Evolutionary conservation across 2,113 vertebrate species (phyloP), one percentile per base, ranked within the genome.

Genomic region (Thunnus maccoyii): DNA sequence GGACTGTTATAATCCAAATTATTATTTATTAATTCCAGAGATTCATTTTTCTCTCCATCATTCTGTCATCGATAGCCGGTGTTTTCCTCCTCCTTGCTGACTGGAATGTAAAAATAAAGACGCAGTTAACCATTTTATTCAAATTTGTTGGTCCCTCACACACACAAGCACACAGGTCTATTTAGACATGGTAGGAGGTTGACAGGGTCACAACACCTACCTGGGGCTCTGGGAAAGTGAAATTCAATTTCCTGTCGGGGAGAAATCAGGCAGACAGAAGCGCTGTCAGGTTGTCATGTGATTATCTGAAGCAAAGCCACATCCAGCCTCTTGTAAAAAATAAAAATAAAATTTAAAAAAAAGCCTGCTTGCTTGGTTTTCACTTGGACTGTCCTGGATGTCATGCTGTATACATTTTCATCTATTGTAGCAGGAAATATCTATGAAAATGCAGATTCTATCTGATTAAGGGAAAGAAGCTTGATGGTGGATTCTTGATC

Each of bases 261-360:
- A 78, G 70, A 54, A 63, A 65, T 67, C 72, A n/a, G 2, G 17
- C 22, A 55, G 55, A 72, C 46, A 65, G 54, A 44, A 4, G 4
- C 5, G 17, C 72, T 85, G 83, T 88, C 81, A 74, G 63, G 32
- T 48, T 74, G 76, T 82, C 70, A 61, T 62, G 69, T 78, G 51
- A 79, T 84, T 77, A 77, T 77, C 47, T 58, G 9, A 61, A 25
- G 44, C 41, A 30, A 30, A 54, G 46, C 56, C 22, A 32, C 36
- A 67, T 36, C n/a, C 44, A 67, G 64, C 15, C 64, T 56, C 48
- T 57, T 18, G 56, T 63, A 17, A 71, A 72, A 79, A 70, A 25
- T 7, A 9, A 41, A 41, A 41, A 41, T 2, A 41, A 41, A 41
- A 41, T 7, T 1, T 10, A 41, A 9, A 41, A 16, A 73, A 70